Evolutionary conservation across 2,797 vertebrate genomes (phyloP), one percentile per base, ranked within the genome.

Genomic region (Phaenicophaeus curvirostris): DNA sequence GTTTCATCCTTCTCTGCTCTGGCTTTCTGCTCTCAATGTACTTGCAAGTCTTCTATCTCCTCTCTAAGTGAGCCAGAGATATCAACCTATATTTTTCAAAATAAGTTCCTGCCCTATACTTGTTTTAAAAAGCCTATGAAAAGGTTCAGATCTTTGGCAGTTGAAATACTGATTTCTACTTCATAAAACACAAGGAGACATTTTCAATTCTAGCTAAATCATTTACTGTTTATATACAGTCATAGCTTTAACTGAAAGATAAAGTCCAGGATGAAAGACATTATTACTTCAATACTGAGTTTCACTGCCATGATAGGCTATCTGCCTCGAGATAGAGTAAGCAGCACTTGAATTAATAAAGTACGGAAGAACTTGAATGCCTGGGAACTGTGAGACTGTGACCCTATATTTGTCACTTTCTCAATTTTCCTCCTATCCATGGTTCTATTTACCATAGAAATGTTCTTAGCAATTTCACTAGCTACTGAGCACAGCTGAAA

Each of bases 51-150:
- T 66, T 37, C 20, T 8, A 31, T 17, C 75, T 83, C 33, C 39
- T 71, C 24, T 8, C 24, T 6, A 4, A 65, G 15, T 6, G 16
- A 57, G 5, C 16, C 15, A 39, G 11, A 9, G 1, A 1, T 61
- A 72, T 16, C 66, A 81, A 31, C 27, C 33, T 31, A 9, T 28
- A 41, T 13, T 41, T 4, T 37, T 19, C 18, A 72, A 95, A 91
- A 33, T 9, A 81, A 41, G 62, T 95, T 72, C n/a, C 48, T 68
- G 61, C 19, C 58, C 27, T 27, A 5, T 12, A 30, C 13, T 46
- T 24, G 61, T 59, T 82, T 62, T 33, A 50, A 87, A 80, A 74
- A 55, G 31, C 15, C 25, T 18, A 0, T 6, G 5, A 53, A 44
- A 75, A 73, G 10, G 35, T 59, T 85, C 55, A 69, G 13, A 35